Evolutionary conservation across 1,140 invertebrate genomes (phyloP), one percentile per base, ranked within the genome.

Genomic region (Sipha flava): DNA sequence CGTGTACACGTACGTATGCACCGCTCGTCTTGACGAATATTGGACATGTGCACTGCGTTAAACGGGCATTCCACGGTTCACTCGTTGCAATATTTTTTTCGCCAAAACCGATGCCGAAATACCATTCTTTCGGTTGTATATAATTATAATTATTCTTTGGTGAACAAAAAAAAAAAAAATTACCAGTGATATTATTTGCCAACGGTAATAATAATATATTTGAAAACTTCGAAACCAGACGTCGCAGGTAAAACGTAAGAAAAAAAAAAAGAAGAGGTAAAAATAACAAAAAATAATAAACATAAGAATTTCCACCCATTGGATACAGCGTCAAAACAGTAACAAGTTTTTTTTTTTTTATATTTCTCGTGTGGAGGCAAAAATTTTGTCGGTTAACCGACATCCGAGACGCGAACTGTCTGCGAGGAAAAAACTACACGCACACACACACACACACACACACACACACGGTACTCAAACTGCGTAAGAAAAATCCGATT

Each of bases 201-300:
- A 29, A 47, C 14, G 14, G 29, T 14, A 12, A 3, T 16, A 2
- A 21, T 45, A 68, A 45, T 21, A 23, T 40, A 6, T 45, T 14
- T 14, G 43, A 66, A 66, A 66, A 66, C n/a, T 5, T 70, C 43
- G 21, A 47, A 29, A 29, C 66, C 66, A 70, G 66, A 70, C 43
- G 37, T 4, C 37, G 23, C 7, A 23, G 66, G 26, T 23, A 23
- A 43, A 66, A 66, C 37, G 21, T 21, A 2, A 43, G 14, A 0
- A 40, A 64, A 64, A 66, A 66, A 68, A 66, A 21, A 23, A 6
- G 37, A 43, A n/a, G n/a, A n/a, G n/a, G n/a, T n/a, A n/a, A n/a
- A n/a, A n/a, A n/a, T n/a, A n/a, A n/a, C n/a, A n/a, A 68, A 68
- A 12, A 21, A 66, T 47, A 70, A 70, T 70, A 70, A 70, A 47